Conservation (phyloP, 2,797 vertebrate genomes). For the Amblyraja radiata region DNA sequence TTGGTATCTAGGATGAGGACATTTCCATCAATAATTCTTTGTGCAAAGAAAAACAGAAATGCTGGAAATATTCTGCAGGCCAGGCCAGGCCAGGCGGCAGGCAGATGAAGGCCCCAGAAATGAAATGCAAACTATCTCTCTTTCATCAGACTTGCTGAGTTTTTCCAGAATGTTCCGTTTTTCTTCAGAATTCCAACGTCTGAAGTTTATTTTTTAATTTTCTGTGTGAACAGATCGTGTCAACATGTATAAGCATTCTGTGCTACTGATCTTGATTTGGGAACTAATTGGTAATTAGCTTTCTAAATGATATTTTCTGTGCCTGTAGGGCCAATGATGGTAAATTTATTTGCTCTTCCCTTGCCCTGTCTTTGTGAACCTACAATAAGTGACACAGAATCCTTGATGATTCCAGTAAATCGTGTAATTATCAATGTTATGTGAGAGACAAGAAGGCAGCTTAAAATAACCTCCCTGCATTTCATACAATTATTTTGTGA, state of each 20-base stretch:
- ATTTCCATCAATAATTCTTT: neutral
- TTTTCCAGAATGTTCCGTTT: too few relatives aligned
- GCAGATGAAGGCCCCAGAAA: too few relatives aligned
- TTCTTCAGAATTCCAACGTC: too few relatives aligned
- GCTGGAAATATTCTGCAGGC: too few relatives aligned
- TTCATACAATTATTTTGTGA: neutral
- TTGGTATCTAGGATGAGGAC: neutral
- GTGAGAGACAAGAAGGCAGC: neutral
- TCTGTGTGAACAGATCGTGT: neutral
- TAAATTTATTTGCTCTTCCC: neutral
- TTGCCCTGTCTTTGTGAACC: neutral
- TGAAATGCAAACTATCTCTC: too few relatives aligned
- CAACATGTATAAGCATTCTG: neutral
- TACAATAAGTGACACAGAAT: neutral
- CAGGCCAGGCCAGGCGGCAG: too few relatives aligned
- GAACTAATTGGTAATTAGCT: neutral
- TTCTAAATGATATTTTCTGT: neutral
- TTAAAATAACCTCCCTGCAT: neutral
- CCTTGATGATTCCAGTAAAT: neutral
- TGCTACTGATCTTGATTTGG: neutral
- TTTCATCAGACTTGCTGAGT: too few relatives aligned
- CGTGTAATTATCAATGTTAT: neutral
- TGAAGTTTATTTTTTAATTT: too few relatives aligned
- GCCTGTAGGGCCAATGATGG: too few relatives aligned
- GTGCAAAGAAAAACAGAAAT: neutral